Evolutionary conservation across 2,113 vertebrate genomes (phyloP).

Genomic region (Syngnathus scovelli): DNA sequence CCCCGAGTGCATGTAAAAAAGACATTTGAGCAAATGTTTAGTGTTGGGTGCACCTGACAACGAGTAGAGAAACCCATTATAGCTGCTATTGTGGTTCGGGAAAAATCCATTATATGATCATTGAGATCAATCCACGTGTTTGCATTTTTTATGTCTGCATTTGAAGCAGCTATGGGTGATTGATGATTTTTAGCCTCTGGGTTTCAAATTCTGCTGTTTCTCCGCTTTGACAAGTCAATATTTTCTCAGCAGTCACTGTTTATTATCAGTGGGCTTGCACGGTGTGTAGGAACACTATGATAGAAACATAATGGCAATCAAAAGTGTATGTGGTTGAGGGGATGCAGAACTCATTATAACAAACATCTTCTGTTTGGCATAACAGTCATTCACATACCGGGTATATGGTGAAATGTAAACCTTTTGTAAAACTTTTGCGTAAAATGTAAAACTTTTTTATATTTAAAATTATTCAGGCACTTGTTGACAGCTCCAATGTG

Average conservation of each 20-base stretch:
- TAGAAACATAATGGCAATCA: conserved; percentile 13
- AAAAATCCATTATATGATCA: conserved; percentile 65
- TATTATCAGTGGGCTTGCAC: conserved; percentile 19
- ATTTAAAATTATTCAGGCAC: not conserved
- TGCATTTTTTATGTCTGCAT: conserved; percentile 64
- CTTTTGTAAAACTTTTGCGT: too few relatives aligned
- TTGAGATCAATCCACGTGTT: conserved; percentile 62
- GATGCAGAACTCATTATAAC: conserved; percentile 20
- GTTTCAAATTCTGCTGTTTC: conserved; percentile 56
- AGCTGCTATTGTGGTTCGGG: conserved; percentile 44
- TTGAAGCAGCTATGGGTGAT: conserved; percentile 60
- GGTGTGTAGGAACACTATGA: not conserved
- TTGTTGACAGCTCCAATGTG: too few relatives aligned
- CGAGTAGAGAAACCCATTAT: conserved; percentile 54
- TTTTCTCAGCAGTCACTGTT: conserved; percentile 35
- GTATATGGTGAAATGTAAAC: too few relatives aligned
- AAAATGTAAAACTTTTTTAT: not conserved
- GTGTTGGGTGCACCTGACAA: conserved; percentile 36
- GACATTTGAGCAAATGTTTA: conserved; percentile 46
- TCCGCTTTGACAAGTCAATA: conserved; percentile 44
- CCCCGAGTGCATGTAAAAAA: conserved; percentile 31
- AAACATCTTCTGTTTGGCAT: not conserved
- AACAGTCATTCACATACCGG: not conserved
- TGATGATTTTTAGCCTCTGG: conserved; percentile 56
- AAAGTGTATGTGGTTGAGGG: not conserved